Conservation (phyloP, 2,888 invertebrate genomes). For the Cremastinae sp. region DNA sequence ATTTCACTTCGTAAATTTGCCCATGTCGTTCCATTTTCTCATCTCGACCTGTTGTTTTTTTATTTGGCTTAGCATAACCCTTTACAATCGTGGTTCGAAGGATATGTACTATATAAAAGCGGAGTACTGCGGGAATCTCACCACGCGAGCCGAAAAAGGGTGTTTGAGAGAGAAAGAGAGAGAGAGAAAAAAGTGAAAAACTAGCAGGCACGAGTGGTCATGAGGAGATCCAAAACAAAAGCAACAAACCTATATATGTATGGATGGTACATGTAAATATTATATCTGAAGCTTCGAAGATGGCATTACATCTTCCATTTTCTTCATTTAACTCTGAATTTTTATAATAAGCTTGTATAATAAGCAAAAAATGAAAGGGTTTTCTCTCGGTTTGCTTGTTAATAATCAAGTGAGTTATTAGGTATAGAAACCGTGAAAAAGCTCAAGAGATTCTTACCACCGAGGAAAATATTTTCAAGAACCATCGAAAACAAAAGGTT, state of each 20-base stretch:
- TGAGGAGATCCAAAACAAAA: slow-evolving; percentile 58
- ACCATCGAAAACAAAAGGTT: slow-evolving; percentile 39
- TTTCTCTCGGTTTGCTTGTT: slow-evolving; percentile 25
- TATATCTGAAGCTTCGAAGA: slow-evolving; percentile 50
- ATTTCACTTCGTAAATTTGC: slow-evolving; percentile 44
- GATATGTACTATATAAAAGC: too few relatives aligned
- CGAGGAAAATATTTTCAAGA: slow-evolving; percentile 31
- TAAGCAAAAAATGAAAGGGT: slow-evolving; percentile 2
- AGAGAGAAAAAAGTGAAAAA: background rate
- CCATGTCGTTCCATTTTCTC: background rate
- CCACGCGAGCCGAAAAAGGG: too few relatives aligned
- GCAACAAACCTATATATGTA: slow-evolving; percentile 53
- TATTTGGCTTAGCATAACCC: background rate
- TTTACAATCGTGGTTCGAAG: too few relatives aligned
- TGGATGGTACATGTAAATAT: slow-evolving; percentile 14
- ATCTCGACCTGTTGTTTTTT: background rate
- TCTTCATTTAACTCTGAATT: slow-evolving; percentile 44
- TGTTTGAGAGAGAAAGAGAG: too few relatives aligned
- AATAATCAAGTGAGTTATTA: slow-evolving; percentile 27
- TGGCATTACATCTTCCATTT: slow-evolving; percentile 46
- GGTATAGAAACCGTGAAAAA: slow-evolving; percentile 7
- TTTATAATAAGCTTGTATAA: slow-evolving; percentile 2
- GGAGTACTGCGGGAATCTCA: background rate
- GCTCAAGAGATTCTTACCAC: slow-evolving; percentile 1
- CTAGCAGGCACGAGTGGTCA: slow-evolving; percentile 52